Evolutionary conservation across 1,140 invertebrate species (phyloP).

Genomic region (Parapsyche elsis): DNA sequence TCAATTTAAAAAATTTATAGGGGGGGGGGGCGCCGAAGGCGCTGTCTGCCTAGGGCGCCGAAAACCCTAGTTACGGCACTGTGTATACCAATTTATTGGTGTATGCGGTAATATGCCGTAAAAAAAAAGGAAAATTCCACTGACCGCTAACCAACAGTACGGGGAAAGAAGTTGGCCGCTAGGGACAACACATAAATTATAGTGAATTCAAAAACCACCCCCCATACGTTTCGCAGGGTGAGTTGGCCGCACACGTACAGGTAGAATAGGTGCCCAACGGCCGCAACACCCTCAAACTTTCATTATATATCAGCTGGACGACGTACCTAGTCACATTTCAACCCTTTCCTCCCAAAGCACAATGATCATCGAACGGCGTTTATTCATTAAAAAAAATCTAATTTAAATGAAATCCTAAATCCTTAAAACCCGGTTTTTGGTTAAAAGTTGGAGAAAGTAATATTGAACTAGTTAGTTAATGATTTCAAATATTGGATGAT

Average conservation of each 20-base stretch:
- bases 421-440: too few relatives aligned
- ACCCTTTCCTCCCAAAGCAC: neutral
- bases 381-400: too few relatives aligned
- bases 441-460: too few relatives aligned
- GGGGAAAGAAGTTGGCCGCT: slow-evolving; percentile 49
- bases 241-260: neutral
- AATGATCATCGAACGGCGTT: too few relatives aligned
- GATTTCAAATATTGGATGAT: too few relatives aligned
- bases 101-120: slow-evolving; percentile 4
- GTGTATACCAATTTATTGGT: neutral
- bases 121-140: slow-evolving; percentile 25
- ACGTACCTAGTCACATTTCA: neutral
- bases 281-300: slow-evolving; percentile 31
- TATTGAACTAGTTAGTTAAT: too few relatives aligned
- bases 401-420: too few relatives aligned
- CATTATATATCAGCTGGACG: slow-evolving; percentile 18
- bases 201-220: slow-evolving; percentile 50
- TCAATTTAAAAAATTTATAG: too few relatives aligned
- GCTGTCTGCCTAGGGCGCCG: too few relatives aligned
- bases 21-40: too few relatives aligned
- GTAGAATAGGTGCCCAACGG: neutral
- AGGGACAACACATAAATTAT: slow-evolving; percentile 55
- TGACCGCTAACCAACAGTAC: neutral
- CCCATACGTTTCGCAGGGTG: slow-evolving; percentile 39
- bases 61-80: neutral